Conservation (phyloP, 2,113 vertebrate species). For the Eupsittula cactorum region DNA sequence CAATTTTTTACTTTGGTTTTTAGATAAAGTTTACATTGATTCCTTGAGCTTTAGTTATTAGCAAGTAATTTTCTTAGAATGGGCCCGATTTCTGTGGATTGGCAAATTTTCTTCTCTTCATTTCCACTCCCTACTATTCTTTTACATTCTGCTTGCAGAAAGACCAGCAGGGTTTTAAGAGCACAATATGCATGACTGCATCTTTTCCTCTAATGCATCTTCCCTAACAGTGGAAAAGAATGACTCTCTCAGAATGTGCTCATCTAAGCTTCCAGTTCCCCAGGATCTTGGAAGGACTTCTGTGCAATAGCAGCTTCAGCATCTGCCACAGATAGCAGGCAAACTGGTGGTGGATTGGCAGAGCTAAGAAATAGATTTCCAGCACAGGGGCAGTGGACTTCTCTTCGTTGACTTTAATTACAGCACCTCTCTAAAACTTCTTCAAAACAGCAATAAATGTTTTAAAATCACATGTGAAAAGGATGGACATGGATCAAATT, state of each 20-base stretch:
- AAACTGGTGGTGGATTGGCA: conserved; percentile 6
- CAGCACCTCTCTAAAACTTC: background rate
- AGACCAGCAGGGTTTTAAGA: conserved; percentile 52
- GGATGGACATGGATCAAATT: background rate
- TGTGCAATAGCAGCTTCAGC: conserved; percentile 53
- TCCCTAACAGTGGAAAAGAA: conserved; percentile 54
- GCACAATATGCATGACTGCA: conserved; percentile 59
- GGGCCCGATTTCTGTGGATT: background rate
- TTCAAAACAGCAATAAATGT: background rate
- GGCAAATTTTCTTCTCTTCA: background rate
- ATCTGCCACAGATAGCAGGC: conserved; percentile 46
- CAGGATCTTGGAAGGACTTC: conserved; percentile 53
- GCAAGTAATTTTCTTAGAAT: background rate
- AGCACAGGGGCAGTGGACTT: background rate
- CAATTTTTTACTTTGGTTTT: background rate
- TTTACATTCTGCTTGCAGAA: conserved; percentile 33
- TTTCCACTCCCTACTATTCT: conserved; percentile 14
- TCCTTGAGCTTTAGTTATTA: conserved; percentile 7
- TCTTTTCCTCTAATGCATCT: conserved; percentile 52
- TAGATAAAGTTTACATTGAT: background rate
- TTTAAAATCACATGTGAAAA: background rate
- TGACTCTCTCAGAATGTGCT: conserved; percentile 45
- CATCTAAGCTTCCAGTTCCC: conserved; percentile 60
- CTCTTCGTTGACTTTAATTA: background rate
- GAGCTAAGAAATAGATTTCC: conserved; percentile 32